Evolutionary conservation across 2,113 vertebrate genomes (phyloP).

Genomic region (Callospermophilus lateralis): DNA sequence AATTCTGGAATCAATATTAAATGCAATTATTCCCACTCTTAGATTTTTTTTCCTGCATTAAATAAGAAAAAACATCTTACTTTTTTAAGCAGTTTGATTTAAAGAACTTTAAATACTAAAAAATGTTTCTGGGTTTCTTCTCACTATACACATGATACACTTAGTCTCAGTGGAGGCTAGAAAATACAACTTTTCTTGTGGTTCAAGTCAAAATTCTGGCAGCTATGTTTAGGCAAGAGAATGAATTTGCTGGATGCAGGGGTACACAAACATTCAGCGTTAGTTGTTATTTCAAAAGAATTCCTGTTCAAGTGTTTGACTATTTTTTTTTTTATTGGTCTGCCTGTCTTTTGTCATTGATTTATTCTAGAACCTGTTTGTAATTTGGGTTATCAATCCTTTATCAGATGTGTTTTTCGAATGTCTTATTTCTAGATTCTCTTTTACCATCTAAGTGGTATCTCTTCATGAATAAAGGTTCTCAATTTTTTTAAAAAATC

Average conservation of each 20-base stretch:
- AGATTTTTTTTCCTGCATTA: background rate
- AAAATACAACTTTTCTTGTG: conserved; percentile 3
- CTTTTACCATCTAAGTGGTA: background rate
- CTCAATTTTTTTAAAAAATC: background rate
- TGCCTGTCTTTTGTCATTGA: conserved; percentile 14
- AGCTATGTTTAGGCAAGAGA: background rate
- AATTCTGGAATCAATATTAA: background rate
- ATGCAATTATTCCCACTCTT: background rate
- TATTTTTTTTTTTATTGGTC: background rate
- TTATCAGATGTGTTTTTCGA: background rate
- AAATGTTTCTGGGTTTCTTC: background rate
- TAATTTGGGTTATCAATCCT: background rate
- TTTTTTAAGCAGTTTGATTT: conserved; percentile 25
- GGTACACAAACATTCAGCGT: background rate
- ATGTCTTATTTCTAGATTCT: background rate
- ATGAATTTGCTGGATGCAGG: background rate
- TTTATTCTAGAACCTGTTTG: background rate
- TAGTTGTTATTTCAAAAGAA: background rate
- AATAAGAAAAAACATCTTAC: background rate
- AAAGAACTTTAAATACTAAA: background rate
- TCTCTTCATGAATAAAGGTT: background rate
- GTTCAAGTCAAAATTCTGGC: background rate
- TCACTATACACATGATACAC: background rate
- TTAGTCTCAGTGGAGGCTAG: background rate
- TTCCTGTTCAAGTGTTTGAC: background rate